Evolutionary conservation across 2,113 vertebrate genomes (phyloP), one percentile per base, ranked within the genome.

Genomic region (Oncorhynchus keta): DNA sequence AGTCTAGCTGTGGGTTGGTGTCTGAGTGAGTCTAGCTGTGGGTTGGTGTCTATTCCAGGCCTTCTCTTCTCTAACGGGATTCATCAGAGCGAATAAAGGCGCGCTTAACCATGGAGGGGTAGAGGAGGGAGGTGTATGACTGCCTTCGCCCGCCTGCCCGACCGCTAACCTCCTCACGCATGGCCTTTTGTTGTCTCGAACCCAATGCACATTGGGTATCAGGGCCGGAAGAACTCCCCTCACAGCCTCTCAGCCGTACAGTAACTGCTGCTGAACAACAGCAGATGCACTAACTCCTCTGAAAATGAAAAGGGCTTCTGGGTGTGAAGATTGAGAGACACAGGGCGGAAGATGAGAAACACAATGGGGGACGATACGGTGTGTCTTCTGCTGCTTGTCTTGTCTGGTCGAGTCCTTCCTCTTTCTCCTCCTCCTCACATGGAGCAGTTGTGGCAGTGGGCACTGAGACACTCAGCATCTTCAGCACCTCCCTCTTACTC

Each of bases 361-460:
- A 30, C 2, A 30, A 11, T 16, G 24, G 3, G 26, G 65, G 24
- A 16, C n/a, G 30, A 35, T 55, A 16, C 20, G 3, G 4, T 64
- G 14, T 61, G 24, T 51, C 51, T 45, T 78, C 71, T 69, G 32
- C 55, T 68, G 45, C 76, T 73, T 49, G 45, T 73, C 57, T 35
- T 6, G 49, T 72, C 76, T 51, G 24, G 18, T 71, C 49, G 26
- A 18, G 62, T 30, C 14, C 64, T n/a, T 22, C 14, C 68, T 65
- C n/a, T 14, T 55, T 13, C 49, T 51, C 48, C 13, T 51, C n/a
- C 68, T 72, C 22, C 28, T 32, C 51, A 5, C 65, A 68, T 69
- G 28, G 61, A 79, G 16, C 66, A 70, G 66, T 26, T 68, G 57
- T 4, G 48, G 28, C 69, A 30, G 65, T 28, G 59, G 12, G 4